These are phyloP conservation scores for Hippopotamus amphibius DNA, from an alignment of 2,113 vertebrate genomes.

Conservation along the genomic window DNA sequence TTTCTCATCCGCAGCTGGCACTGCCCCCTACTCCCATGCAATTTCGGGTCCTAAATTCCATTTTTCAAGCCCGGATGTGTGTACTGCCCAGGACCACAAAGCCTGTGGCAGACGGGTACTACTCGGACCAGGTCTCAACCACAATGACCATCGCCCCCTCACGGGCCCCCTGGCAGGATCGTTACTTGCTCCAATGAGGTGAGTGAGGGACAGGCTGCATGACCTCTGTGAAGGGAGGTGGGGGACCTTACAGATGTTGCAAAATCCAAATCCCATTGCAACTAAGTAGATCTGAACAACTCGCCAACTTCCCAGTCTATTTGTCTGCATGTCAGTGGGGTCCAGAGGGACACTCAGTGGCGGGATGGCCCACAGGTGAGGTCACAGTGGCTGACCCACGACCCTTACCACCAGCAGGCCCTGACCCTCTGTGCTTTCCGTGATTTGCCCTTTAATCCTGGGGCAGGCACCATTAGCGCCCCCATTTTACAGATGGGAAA, in stretches of 20 bases:
- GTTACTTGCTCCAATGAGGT: no score
- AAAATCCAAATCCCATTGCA: neutral
- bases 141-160: accelerated
- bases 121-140: accelerated
- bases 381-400: accelerated
- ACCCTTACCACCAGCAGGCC: neutral
- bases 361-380: neutral
- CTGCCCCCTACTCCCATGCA: accelerated
- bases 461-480: neutral
- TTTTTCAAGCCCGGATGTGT: neutral
- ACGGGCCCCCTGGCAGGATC: neutral
- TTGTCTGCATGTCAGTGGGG: accelerated
- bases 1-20: accelerated
- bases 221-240: neutral
- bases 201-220: accelerated
- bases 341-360: neutral
- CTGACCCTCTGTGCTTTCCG: accelerated
- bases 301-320: accelerated
- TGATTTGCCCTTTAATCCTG: neutral
- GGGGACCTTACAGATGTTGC: accelerated
- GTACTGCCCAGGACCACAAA: accelerated
- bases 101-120: neutral
- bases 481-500: neutral
- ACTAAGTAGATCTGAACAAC: neutral
- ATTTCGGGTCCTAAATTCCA: neutral